Base-by-base conservation (phyloP, 2,113 vertebrate genomes). In the Suncus etruscus region DNA sequence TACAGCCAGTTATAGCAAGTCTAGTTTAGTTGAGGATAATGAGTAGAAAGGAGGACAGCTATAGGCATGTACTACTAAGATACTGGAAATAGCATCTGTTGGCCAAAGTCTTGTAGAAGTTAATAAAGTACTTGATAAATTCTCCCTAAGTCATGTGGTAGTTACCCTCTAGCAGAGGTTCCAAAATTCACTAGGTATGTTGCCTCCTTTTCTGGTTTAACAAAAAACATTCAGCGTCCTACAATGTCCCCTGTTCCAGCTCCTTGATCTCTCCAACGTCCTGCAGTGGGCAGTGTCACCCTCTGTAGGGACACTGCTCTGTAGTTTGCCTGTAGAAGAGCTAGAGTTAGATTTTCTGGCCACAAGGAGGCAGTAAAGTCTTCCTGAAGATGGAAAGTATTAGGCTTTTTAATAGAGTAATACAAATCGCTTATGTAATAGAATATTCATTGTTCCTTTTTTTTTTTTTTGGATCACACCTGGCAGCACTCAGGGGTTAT, bases 311-410 rank as follows among this genome's bases (percentile, higher is more conserved):
- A 22, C 58, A 61, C 18, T 61, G 58, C 58, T 61, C 58, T 61
- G 16, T 61, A 22, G 69, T 87, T 39, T 72, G 20, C 68, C 11
- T 85, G 12, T 51, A 25, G 68, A 45, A 61, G 82, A 47, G 83
- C 69, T 6, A 0, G 12, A 61, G 12, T 86, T 70, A 25, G 69
- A 29, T 47, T 83, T 78, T 72, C 9, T 93, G 65, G 79, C 94
- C 96, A 96, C 91, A 74, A 82, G 95, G 91, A 68, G 93, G 91
- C 95, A 93, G 72, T 78, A 80, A 81, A 73, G 58, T 29, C 51
- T 89, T 88, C 90, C 76, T 75, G 79, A 93, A 77, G 10, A 69
- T 90, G 11, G 86, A 70, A 48, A 8, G 18, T 14, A 66, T 50
- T 61, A 87, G 47, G 48, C 16, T 39, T 89, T 90, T 83, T 70